Evolutionary conservation across 2,797 vertebrate genomes (phyloP).

Genomic region (Sphenopsis melanotis): DNA sequence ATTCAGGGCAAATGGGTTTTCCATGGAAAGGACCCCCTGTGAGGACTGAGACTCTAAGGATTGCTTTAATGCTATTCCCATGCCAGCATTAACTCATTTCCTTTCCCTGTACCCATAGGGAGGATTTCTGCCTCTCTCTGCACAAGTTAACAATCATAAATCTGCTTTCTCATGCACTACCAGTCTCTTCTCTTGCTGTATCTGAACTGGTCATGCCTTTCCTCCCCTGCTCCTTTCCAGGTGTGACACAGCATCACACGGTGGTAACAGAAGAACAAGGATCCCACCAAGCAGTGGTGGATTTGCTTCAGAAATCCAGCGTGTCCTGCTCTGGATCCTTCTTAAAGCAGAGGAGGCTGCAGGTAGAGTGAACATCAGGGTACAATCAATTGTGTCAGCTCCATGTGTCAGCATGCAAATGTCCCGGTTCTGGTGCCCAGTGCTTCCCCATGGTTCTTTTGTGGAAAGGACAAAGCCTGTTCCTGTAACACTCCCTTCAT

Average conservation of each 20-base stretch:
- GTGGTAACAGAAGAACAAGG: constrained; percentile 79
- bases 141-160: not conserved
- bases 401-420: not conserved
- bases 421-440: not conserved
- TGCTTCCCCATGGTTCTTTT: not conserved
- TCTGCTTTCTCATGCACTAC: not conserved
- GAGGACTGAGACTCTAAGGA: not conserved
- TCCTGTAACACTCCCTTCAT: not conserved
- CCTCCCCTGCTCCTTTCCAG: not conserved
- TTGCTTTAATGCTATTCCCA: not conserved
- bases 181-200: not conserved
- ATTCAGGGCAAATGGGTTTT: not conserved
- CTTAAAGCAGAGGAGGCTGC: constrained; percentile 73
- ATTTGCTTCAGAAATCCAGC: constrained; percentile 74
- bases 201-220: not conserved
- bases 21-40: not conserved
- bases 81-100: not conserved
- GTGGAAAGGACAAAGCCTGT: not conserved
- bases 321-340: constrained; percentile 61
- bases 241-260: constrained; percentile 71
- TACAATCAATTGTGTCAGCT: not conserved
- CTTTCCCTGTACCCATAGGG: not conserved
- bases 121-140: not conserved
- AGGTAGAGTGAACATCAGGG: not conserved
- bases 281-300: constrained; percentile 73